Conservation (phyloP, 35 echinoderm and acorn worm genomes). For the Apostichopus parvimensis region DNA sequence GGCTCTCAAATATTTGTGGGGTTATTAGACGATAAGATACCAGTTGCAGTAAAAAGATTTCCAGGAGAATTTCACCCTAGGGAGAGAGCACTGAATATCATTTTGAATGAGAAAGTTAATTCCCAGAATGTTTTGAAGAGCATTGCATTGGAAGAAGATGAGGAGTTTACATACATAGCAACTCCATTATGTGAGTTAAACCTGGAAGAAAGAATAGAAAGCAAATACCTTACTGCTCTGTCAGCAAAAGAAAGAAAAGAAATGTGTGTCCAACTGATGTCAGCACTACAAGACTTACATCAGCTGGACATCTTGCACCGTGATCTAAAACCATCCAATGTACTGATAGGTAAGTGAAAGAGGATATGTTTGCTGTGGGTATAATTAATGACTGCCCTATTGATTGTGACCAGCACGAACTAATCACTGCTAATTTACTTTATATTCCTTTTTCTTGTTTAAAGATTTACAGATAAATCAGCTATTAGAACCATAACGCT, state of each 20-base stretch:
- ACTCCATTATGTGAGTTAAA: neutral
- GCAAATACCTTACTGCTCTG: neutral
- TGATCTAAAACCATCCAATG: conserved; percentile 9
- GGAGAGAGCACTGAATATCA: conserved; percentile 12
- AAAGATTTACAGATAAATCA: too few relatives aligned
- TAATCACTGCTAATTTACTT: too few relatives aligned
- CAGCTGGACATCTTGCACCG: neutral
- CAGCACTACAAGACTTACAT: conserved; percentile 3
- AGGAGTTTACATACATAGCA: conserved; percentile 3
- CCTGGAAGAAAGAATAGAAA: conserved; percentile 4
- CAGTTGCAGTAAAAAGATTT: neutral
- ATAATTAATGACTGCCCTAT: too few relatives aligned
- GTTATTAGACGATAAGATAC: neutral
- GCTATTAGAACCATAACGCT: too few relatives aligned
- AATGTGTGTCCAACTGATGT: neutral
- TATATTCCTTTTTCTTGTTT: too few relatives aligned
- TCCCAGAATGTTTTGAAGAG: conserved; percentile 12
- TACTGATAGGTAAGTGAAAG: conserved; percentile 18
- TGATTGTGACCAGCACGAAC: too few relatives aligned
- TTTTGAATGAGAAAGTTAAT: conserved; percentile 16
- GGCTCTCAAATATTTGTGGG: conserved; percentile 31
- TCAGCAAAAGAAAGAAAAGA: neutral
- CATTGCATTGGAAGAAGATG: neutral
- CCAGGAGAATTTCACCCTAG: neutral
- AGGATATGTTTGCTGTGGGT: too few relatives aligned